Percentiles rank a stretch among this genome's conserved stretches.
Evolutionary conservation across 2,888 invertebrate genomes (phyloP).

Genomic region (Drosophila cognata): DNA sequence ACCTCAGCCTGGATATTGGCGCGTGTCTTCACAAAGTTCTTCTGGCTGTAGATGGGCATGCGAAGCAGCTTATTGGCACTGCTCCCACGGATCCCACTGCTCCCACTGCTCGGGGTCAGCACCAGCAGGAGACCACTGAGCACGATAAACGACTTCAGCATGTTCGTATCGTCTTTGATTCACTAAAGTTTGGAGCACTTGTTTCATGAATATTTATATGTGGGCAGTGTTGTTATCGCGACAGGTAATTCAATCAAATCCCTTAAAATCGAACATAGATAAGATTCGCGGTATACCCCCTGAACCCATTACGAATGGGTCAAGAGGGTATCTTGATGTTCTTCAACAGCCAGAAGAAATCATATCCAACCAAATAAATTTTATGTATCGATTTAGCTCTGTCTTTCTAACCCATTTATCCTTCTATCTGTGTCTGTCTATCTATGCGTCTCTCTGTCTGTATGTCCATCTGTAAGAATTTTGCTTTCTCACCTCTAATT

Average conservation of each 20-base stretch:
- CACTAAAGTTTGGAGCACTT: slow-evolving; percentile 26
- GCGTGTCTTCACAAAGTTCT: slow-evolving; percentile 40
- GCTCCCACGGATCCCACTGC: neutral
- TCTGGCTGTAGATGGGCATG: slow-evolving; percentile 30
- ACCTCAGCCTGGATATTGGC: slow-evolving; percentile 47
- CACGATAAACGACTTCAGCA: slow-evolving; percentile 33
- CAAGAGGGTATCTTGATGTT: neutral
- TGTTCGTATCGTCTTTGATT: slow-evolving; percentile 20
- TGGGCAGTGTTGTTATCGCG: slow-evolving; percentile 26
- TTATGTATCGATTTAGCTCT: neutral
- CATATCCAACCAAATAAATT: neutral
- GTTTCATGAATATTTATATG: slow-evolving; percentile 34
- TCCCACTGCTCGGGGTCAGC: slow-evolving; percentile 1
- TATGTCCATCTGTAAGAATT: too few relatives aligned
- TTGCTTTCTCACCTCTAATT: too few relatives aligned
- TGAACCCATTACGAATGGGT: neutral
- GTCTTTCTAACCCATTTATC: neutral
- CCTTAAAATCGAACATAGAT: slow-evolving; percentile 40
- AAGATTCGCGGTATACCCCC: slow-evolving; percentile 28
- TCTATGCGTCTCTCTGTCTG: too few relatives aligned
- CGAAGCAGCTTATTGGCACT: slow-evolving; percentile 19
- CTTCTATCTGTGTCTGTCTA: neutral
- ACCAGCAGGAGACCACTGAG: slow-evolving; percentile 19
- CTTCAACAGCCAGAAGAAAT: neutral
- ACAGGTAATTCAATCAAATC: slow-evolving; percentile 42